These are phyloP conservation scores for Forbesichthys agassizii DNA, from an alignment of 2,113 vertebrate genomes.

Conservation along the genomic window DNA sequence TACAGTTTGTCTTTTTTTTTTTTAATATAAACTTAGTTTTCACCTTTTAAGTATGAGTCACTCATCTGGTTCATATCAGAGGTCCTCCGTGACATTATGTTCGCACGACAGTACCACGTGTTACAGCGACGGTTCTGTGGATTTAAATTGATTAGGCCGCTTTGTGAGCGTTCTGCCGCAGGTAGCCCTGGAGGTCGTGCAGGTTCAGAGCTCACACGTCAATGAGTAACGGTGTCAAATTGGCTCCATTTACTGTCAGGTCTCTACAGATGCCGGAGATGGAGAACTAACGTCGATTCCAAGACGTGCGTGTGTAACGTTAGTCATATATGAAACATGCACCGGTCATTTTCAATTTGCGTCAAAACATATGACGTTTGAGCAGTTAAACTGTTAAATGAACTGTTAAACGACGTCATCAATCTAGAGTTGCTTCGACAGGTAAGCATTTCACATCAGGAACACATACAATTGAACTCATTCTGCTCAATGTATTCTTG, in stretches of 20 bases:
- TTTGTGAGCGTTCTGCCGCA: conserved; percentile 30
- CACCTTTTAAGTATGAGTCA: conserved; percentile 36
- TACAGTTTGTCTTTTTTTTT: conserved; percentile 38
- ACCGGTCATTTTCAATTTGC: no score
- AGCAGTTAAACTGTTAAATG: no score
- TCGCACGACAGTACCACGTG: conserved; percentile 46
- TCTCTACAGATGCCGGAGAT: no score
- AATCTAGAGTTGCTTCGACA: neutral
- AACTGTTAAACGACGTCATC: no score
- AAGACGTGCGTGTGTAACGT: no score
- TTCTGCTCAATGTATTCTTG: neutral
- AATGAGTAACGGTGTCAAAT: neutral
- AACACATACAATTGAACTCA: neutral
- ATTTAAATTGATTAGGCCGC: conserved; percentile 45
- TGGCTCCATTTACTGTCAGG: neutral
- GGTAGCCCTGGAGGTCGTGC: conserved; percentile 38
- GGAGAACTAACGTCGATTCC: no score
- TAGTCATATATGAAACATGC: no score
- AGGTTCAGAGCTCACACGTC: conserved; percentile 3
- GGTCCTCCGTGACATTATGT: conserved; percentile 53
- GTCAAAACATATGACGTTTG: no score
- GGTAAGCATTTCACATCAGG: neutral
- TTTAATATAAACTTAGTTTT: conserved; percentile 25
- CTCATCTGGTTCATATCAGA: conserved; percentile 75
- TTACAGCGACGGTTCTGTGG: conserved; percentile 28